Conservation (phyloP, 2,113 vertebrate species). For the Nothoprocta perdicaria region DNA sequence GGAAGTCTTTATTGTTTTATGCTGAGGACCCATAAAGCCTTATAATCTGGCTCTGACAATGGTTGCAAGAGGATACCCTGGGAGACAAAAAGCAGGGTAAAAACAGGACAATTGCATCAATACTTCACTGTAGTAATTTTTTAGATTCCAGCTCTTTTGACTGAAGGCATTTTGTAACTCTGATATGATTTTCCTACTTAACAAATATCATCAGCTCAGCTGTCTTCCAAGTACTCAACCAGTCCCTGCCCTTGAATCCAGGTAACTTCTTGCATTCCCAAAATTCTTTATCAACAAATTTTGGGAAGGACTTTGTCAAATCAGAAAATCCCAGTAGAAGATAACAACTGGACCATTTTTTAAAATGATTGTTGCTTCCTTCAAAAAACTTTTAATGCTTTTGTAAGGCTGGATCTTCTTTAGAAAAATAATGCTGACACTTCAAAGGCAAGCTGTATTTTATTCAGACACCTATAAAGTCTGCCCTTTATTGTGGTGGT, state of each 20-base stretch:
- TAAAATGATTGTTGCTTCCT: fast-evolving
- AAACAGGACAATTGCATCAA: background rate
- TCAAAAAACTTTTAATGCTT: fast-evolving
- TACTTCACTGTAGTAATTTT: background rate
- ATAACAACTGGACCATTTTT: background rate
- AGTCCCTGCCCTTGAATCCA: background rate
- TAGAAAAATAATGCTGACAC: background rate
- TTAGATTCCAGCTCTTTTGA: background rate
- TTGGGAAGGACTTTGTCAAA: background rate
- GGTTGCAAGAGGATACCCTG: background rate
- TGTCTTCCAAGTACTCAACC: background rate
- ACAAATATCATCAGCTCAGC: background rate
- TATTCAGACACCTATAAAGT: background rate
- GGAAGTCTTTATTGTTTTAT: background rate
- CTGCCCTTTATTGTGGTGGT: background rate
- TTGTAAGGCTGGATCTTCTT: background rate
- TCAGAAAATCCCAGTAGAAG: background rate
- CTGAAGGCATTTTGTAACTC: background rate
- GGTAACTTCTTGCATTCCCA: background rate
- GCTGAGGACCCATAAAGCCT: background rate
- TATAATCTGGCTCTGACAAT: fast-evolving
- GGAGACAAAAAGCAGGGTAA: background rate
- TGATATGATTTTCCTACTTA: background rate
- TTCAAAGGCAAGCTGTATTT: background rate
- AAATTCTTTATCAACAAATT: background rate